Evolutionary conservation across 2,113 vertebrate genomes (phyloP).

Genomic region (Paralichthys olivaceus): DNA sequence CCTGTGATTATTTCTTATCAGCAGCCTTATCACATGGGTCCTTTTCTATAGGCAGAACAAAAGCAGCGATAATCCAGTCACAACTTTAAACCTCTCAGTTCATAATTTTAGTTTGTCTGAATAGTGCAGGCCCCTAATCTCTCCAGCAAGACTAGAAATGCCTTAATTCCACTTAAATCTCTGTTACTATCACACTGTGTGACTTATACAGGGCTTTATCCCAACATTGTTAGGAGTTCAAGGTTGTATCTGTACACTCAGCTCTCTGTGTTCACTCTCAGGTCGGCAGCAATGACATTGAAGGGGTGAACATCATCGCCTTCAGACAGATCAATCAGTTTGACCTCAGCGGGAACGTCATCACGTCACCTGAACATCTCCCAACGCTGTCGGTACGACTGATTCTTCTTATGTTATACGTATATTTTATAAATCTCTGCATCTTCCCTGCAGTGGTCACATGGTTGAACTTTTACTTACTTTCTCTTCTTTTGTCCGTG

Average conservation of each 20-base stretch:
- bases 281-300: constrained; percentile 93
- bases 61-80: constrained; percentile 60
- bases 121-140: constrained; percentile 62
- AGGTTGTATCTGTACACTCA: constrained; percentile 38
- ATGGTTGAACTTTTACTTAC: not conserved
- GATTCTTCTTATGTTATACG: rapidly evolving
- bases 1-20: constrained; percentile 58
- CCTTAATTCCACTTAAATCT: constrained; percentile 70
- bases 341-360: constrained; percentile 95
- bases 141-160: constrained; percentile 44
- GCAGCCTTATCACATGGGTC: constrained; percentile 59
- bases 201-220: constrained; percentile 52
- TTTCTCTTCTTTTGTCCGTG: not conserved
- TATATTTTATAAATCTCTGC: not conserved
- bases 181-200: constrained; percentile 57
- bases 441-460: no score
- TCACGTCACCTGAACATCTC: constrained; percentile 92
- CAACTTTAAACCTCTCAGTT: constrained; percentile 63
- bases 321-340: constrained; percentile 98
- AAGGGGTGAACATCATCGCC: constrained; percentile 93
- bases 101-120: constrained; percentile 56
- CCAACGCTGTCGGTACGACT: constrained; percentile 90
- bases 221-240: not conserved
- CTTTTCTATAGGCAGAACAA: constrained; percentile 60
- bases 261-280: constrained; percentile 60